Percentiles rank a stretch among this genome's conserved stretches.
These are phyloP conservation scores for Cotesia typhae DNA, from an alignment of 1,140 invertebrate species.

Conservation along the genomic window DNA sequence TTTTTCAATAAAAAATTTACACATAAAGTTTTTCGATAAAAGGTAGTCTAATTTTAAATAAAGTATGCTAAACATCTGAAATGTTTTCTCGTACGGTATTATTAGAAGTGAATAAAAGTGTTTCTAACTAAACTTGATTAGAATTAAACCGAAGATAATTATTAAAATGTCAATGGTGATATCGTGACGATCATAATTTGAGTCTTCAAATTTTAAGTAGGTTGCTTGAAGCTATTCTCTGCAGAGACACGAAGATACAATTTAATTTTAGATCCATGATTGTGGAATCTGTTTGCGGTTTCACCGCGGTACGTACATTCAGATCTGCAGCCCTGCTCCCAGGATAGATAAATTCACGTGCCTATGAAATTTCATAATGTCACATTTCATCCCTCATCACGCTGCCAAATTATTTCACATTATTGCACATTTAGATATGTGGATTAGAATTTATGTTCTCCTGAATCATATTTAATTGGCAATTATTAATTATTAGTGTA, in stretches of 20 bases:
- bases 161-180: background rate
- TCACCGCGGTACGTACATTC: conserved; percentile 22
- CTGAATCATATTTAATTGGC: too few species aligned
- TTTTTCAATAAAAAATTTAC: too few species aligned
- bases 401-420: background rate
- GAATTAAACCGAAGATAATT: background rate
- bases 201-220: background rate
- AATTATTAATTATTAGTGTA: too few species aligned
- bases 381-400: background rate
- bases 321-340: background rate
- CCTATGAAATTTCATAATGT: conserved; percentile 8
- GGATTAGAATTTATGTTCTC: too few species aligned
- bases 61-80: too few species aligned
- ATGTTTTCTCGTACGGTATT: too few species aligned
- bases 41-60: too few species aligned
- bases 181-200: background rate
- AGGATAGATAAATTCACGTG: conserved; percentile 3
- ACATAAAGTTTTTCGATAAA: background rate
- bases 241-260: background rate
- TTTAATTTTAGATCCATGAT: conserved; percentile 1
- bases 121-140: background rate
- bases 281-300: conserved; percentile 21
- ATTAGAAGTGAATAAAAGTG: too few species aligned
- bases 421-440: background rate
- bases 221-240: background rate